These are phyloP conservation scores for Imbricaverruca yamaguchii DNA, from an alignment of 2,888 invertebrate genomes.

Conservation along the genomic window DNA sequence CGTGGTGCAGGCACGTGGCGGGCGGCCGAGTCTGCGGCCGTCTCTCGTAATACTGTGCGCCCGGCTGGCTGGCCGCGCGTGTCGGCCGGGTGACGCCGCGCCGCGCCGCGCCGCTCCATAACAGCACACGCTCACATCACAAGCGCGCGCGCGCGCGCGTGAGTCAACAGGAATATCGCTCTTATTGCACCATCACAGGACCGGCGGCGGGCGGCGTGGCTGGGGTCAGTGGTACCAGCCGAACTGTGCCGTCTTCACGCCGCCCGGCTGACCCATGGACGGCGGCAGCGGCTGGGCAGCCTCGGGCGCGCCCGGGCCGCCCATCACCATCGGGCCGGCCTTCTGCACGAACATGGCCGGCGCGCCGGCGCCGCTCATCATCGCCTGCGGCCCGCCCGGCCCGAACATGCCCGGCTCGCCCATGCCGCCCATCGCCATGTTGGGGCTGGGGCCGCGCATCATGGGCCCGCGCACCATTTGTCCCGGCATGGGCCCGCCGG, in stretches of 20 bases:
- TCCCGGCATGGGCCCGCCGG: constrained; percentile 35
- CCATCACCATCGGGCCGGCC: constrained; percentile 35
- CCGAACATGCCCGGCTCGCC: constrained; percentile 46
- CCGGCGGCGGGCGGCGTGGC: not conserved
- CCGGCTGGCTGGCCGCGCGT: no score
- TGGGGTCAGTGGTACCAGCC: constrained; percentile 12
- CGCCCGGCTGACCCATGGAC: constrained; percentile 61
- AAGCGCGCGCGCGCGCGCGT: not conserved
- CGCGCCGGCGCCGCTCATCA: constrained; percentile 28
- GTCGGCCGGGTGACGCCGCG: no score
- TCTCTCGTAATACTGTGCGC: no score
- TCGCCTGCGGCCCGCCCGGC: constrained; percentile 32
- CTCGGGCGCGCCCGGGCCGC: constrained; percentile 42
- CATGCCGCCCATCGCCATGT: constrained; percentile 32
- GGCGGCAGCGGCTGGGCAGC: constrained; percentile 68
- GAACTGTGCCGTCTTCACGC: not conserved
- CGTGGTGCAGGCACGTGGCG: not conserved
- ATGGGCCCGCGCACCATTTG: constrained; percentile 38
- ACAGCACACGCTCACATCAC: no score
- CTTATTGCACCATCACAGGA: constrained; percentile 18
- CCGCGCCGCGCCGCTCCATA: no score
- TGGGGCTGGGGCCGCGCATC: constrained; percentile 43
- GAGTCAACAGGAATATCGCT: not conserved
- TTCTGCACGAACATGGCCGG: constrained; percentile 33
- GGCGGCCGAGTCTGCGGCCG: not conserved